Conservation (phyloP, 2,888 invertebrate genomes). For the Lymantria monacha region DNA sequence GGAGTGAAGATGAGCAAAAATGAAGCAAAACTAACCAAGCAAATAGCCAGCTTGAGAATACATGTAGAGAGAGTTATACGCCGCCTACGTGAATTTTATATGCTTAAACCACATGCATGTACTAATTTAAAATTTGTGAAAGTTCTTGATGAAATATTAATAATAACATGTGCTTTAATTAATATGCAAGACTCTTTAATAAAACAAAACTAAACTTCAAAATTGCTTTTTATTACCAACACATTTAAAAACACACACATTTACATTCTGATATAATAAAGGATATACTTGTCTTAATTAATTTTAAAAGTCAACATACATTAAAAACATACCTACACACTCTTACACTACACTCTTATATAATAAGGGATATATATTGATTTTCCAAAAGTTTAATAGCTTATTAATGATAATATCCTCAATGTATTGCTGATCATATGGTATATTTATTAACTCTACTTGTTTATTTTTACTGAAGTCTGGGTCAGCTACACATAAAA, state of each 20-base stretch:
- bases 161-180: no score
- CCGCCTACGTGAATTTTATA: background rate
- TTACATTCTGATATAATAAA: no score
- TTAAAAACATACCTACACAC: no score
- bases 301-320: no score
- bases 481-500: slow-evolving; percentile 12
- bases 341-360: no score
- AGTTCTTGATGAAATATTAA: no score
- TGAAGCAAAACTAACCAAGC: background rate
- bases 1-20: background rate
- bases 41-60: no score
- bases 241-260: no score
- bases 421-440: background rate
- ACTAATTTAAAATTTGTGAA: background rate
- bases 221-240: no score
- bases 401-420: background rate
- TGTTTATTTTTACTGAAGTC: slow-evolving; percentile 1
- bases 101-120: background rate
- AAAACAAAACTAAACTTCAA: background rate
- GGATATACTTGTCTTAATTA: no score
- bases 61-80: background rate
- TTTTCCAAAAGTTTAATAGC: background rate
- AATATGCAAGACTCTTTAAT: background rate
- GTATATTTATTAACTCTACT: background rate
- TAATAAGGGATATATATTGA: background rate